These are phyloP conservation scores for Lasioglossum malachurum DNA, from an alignment of 2,888 invertebrate genomes.

Conservation along the genomic window DNA sequence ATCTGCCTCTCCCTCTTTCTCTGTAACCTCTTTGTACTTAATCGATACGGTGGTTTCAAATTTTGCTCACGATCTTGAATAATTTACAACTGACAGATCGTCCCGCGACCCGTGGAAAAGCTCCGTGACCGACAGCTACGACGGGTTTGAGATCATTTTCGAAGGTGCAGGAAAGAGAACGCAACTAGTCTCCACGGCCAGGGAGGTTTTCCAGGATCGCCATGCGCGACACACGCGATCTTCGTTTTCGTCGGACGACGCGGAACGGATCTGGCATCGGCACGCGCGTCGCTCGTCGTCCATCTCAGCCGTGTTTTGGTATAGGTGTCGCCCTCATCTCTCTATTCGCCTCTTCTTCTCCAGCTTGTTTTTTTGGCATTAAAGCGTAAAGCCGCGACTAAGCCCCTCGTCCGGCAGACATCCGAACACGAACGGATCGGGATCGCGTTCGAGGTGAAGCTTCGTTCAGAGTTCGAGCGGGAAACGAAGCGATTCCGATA, in stretches of 20 bases:
- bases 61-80: constrained; percentile 39
- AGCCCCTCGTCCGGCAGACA: constrained; percentile 53
- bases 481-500: constrained; percentile 5
- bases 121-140: constrained; percentile 7
- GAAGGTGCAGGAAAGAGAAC: constrained; percentile 18
- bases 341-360: background rate
- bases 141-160: constrained; percentile 14
- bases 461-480: background rate
- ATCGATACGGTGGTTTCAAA: constrained; percentile 65
- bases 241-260: constrained; percentile 8
- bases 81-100: constrained; percentile 40
- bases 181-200: constrained; percentile 33
- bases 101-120: constrained; percentile 23
- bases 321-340: constrained; percentile 21
- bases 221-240: constrained; percentile 27
- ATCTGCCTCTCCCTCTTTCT: constrained; percentile 30
- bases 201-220: constrained; percentile 43
- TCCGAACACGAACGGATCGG: background rate
- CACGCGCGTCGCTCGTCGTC: constrained; percentile 45
- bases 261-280: constrained; percentile 20
- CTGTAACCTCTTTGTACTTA: constrained; percentile 66
- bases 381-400: constrained; percentile 71
- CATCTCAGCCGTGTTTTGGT: constrained; percentile 43
- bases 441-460: constrained; percentile 3
- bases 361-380: constrained; percentile 58